Conservation (phyloP, 2,113 vertebrate genomes). For the Zosterops japonicus region DNA sequence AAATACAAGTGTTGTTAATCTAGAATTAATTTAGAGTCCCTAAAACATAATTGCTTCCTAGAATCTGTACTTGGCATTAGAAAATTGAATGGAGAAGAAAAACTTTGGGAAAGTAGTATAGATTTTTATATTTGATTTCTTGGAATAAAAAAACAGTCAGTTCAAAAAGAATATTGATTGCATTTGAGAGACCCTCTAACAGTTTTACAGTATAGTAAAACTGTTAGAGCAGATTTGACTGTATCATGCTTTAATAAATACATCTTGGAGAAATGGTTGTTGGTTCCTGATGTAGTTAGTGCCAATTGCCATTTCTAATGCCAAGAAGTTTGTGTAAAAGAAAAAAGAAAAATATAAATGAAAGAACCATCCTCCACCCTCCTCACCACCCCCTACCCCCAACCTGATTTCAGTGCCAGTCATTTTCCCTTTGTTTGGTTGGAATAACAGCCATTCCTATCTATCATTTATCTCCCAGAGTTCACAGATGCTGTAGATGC, state of each 20-base stretch:
- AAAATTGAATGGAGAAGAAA: not conserved
- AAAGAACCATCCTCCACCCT: not conserved
- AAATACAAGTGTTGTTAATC: not conserved
- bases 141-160: not conserved
- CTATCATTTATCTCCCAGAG: not conserved
- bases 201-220: too few species aligned
- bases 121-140: not conserved
- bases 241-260: not conserved
- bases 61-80: not conserved
- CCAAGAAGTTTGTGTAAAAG: not conserved
- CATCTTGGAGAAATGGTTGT: not conserved
- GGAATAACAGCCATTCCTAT: not conserved
- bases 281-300: not conserved
- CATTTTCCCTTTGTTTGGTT: not conserved
- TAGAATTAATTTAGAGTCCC: not conserved
- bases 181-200: not conserved
- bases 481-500: not conserved
- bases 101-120: not conserved
- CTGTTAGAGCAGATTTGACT: not conserved
- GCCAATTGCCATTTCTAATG: not conserved
- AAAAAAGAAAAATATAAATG: not conserved
- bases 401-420: not conserved
- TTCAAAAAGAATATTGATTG: not conserved
- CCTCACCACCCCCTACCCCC: accelerated
- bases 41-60: not conserved